A percentile compares a stretch with the other conserved stretches of the same genome.
Evolutionary conservation across 2,888 invertebrate species (phyloP).

Genomic region (Hesperia comma): DNA sequence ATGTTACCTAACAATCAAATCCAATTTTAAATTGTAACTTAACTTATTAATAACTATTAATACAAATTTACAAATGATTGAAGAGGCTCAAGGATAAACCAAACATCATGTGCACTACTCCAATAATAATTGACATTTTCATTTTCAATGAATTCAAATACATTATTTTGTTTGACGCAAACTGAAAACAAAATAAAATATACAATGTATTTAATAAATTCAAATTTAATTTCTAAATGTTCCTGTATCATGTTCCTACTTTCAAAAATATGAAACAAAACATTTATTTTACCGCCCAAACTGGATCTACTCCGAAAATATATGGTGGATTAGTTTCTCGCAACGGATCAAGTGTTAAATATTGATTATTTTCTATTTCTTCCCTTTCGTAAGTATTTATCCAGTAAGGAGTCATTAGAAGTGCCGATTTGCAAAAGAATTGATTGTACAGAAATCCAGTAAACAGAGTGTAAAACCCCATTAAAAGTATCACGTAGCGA

Average conservation of each 20-base stretch:
- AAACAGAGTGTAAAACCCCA: slow-evolving; percentile 97
- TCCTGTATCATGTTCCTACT: not conserved
- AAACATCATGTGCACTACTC: slow-evolving; percentile 96
- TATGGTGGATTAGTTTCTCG: slow-evolving; percentile 86
- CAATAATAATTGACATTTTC: slow-evolving; percentile 96
- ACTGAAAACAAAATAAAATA: slow-evolving; percentile 55
- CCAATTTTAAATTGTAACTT: too few species aligned
- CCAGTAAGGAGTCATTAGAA: slow-evolving; percentile 93
- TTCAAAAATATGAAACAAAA: not conserved
- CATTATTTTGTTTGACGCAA: slow-evolving; percentile 91
- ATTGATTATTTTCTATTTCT: slow-evolving; percentile 39
- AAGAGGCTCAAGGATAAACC: slow-evolving; percentile 90
- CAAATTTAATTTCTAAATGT: slow-evolving; percentile 1
- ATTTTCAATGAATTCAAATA: slow-evolving; percentile 97
- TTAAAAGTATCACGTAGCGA: slow-evolving; percentile 96
- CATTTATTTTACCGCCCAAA: slow-evolving; percentile 85
- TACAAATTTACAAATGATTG: slow-evolving; percentile 85
- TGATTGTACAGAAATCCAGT: slow-evolving; percentile 99
- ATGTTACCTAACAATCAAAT: not conserved
- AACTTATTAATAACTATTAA: not conserved
- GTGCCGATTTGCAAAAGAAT: slow-evolving; percentile 93
- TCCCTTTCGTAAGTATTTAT: slow-evolving; percentile 51
- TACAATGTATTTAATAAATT: slow-evolving; percentile 5
- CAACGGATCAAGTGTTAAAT: slow-evolving; percentile 85
- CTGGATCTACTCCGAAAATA: slow-evolving; percentile 91